Percentiles rank a stretch among this genome's conserved stretches.
Evolutionary conservation across 2,888 invertebrate species (phyloP).

Genomic region (Eledona agricola): DNA sequence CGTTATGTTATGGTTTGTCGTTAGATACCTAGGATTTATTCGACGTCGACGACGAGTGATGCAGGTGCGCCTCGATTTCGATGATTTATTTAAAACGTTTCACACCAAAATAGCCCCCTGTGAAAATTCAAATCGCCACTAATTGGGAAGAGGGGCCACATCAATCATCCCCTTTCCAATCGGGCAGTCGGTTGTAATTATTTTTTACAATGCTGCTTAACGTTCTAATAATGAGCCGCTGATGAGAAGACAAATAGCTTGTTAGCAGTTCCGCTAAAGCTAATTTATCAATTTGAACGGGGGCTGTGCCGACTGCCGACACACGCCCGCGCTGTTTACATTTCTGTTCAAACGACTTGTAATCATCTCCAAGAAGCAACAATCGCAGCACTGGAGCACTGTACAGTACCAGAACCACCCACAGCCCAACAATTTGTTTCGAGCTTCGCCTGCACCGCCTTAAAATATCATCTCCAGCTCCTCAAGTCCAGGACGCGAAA

Average conservation of each 20-base stretch:
- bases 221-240: conserved; percentile 38
- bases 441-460: too few species aligned
- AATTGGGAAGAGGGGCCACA: conserved; percentile 16
- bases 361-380: conserved; percentile 8
- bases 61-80: conserved; percentile 21
- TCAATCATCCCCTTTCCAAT: conserved; percentile 27
- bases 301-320: conserved; percentile 36
- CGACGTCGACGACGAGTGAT: conserved; percentile 16
- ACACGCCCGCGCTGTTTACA: conserved; percentile 43
- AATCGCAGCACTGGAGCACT: conserved; percentile 6
- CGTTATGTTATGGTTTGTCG: conserved; percentile 19
- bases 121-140: conserved; percentile 30
- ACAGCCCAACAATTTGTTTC: background rate
- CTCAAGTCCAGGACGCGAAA: too few species aligned
- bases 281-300: conserved; percentile 51
- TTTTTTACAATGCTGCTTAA: conserved; percentile 33
- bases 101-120: background rate
- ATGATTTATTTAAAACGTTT: conserved; percentile 24
- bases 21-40: conserved; percentile 22
- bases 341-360: conserved; percentile 35
- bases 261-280: conserved; percentile 46
- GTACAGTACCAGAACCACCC: background rate
- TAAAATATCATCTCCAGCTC: too few species aligned
- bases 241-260: conserved; percentile 52
- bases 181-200: conserved; percentile 26